Conservation (phyloP, 2,797 vertebrate genomes). For the Arrhamphus sclerolepis region DNA sequence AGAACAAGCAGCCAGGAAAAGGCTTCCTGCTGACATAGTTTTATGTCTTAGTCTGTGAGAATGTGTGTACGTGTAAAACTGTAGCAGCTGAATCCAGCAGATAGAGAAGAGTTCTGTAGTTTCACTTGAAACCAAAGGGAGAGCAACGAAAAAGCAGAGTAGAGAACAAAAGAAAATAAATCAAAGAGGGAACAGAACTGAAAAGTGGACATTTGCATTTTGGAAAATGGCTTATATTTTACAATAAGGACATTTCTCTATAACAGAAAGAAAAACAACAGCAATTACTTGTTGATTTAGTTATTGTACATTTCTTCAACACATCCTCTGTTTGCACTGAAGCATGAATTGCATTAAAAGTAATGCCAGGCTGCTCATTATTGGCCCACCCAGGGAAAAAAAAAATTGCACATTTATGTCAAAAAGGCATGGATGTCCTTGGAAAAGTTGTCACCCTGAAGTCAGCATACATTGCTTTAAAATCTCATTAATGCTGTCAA, state of each 20-base stretch:
- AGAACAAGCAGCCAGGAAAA: slow-evolving; percentile 55
- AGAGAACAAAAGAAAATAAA: slow-evolving; percentile 50
- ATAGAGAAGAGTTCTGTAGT: slow-evolving; percentile 63
- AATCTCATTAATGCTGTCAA: no score
- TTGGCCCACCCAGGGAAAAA: no score
- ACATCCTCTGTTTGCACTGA: neutral
- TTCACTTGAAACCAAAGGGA: slow-evolving; percentile 66
- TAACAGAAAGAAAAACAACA: neutral
- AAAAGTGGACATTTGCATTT: slow-evolving; percentile 34
- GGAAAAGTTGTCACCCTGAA: no score
- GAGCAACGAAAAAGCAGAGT: slow-evolving; percentile 18
- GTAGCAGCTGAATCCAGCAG: slow-evolving; percentile 74
- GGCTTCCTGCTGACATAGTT: slow-evolving; percentile 73
- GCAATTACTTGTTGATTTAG: no score
- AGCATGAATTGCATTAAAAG: neutral
- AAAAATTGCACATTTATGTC: neutral
- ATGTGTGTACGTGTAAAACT: slow-evolving; percentile 24
- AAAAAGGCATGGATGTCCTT: no score
- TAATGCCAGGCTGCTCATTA: neutral
- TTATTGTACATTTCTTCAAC: no score
- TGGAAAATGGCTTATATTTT: slow-evolving; percentile 20
- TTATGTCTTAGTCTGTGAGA: slow-evolving; percentile 55
- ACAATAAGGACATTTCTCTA: neutral
- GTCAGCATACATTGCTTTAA: no score
- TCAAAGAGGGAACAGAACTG: slow-evolving; percentile 37